A percentile compares a stretch with the other conserved stretches of the same genome.
These are phyloP conservation scores for Eudemis profundana DNA, from an alignment of 2,888 invertebrate genomes.

Conservation along the genomic window DNA sequence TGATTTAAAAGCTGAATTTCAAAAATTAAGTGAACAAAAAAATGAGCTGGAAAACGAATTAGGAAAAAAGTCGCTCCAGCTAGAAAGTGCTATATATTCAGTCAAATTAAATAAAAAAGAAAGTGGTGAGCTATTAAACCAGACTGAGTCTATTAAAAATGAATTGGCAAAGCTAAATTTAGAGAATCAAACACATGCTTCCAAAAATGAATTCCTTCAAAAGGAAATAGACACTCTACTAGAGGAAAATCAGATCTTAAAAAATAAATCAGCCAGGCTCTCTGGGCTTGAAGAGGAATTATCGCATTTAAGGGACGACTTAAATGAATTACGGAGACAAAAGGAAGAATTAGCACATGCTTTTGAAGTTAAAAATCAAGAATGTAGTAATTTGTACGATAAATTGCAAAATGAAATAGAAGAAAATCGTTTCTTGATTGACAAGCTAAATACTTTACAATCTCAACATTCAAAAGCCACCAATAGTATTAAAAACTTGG, in stretches of 20 bases:
- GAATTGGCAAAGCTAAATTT: conserved; percentile 55
- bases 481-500: conserved; percentile 55
- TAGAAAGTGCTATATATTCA: conserved; percentile 56
- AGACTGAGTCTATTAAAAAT: conserved; percentile 56
- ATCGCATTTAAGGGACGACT: conserved; percentile 50
- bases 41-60: conserved; percentile 59
- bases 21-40: conserved; percentile 58
- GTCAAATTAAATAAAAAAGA: conserved; percentile 59
- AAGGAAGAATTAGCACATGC: conserved; percentile 57
- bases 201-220: conserved; percentile 58
- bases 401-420: conserved; percentile 61
- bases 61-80: conserved; percentile 53
- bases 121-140: conserved; percentile 58
- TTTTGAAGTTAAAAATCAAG: conserved; percentile 57
- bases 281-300: conserved; percentile 55
- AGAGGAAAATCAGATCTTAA: conserved; percentile 52
- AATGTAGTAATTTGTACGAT: conserved; percentile 58
- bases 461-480: conserved; percentile 50
- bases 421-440: conserved; percentile 60
- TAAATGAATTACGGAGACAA: conserved; percentile 54
- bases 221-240: conserved; percentile 52
- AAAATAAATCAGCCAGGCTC: conserved; percentile 50
- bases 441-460: conserved; percentile 57
- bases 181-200: conserved; percentile 52
- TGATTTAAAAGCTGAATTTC: conserved; percentile 56